These are phyloP conservation scores for Nomada fabriciana DNA, from an alignment of 2,888 invertebrate genomes.

Conservation along the genomic window DNA sequence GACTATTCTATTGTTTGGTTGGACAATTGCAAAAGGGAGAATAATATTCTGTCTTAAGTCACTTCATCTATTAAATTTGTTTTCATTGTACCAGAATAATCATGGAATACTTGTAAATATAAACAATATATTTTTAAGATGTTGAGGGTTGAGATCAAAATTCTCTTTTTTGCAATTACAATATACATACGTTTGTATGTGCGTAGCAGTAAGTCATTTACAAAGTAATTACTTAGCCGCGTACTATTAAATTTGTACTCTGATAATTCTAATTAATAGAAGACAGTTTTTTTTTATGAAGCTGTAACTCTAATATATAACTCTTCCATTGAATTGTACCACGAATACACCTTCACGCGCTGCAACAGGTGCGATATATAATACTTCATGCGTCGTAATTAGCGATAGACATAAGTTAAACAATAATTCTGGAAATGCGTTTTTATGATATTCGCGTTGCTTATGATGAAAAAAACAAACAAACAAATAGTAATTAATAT, in stretches of 20 bases:
- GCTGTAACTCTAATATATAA: slow-evolving; percentile 1
- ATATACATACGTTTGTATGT: slow-evolving; percentile 34
- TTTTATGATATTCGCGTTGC: slow-evolving; percentile 23
- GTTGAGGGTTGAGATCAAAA: not conserved
- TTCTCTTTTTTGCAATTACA: slow-evolving; percentile 40
- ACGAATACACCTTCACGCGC: not conserved
- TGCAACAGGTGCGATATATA: slow-evolving; percentile 56
- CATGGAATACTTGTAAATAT: not conserved
- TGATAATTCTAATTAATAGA: slow-evolving; percentile 8
- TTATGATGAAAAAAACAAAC: slow-evolving; percentile 16
- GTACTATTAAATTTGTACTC: slow-evolving; percentile 29
- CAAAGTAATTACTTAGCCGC: slow-evolving; percentile 15
- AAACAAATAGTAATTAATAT: slow-evolving; percentile 20
- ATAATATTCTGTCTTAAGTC: slow-evolving; percentile 15
- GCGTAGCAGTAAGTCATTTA: not conserved
- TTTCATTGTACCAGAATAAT: too few species aligned
- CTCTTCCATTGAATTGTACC: not conserved
- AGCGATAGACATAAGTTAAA: slow-evolving; percentile 56
- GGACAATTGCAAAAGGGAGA: slow-evolving; percentile 43
- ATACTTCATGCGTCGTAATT: slow-evolving; percentile 65
- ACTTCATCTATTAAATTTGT: too few species aligned
- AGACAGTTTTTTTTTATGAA: slow-evolving; percentile 8
- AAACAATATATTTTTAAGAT: slow-evolving; percentile 9
- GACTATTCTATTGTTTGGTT: slow-evolving; percentile 14
- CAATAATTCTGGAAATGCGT: slow-evolving; percentile 42